phyloP scores from a whole-genome alignment of 2,797 vertebrate genomes.

The Leptodactylus fallax region DNA sequence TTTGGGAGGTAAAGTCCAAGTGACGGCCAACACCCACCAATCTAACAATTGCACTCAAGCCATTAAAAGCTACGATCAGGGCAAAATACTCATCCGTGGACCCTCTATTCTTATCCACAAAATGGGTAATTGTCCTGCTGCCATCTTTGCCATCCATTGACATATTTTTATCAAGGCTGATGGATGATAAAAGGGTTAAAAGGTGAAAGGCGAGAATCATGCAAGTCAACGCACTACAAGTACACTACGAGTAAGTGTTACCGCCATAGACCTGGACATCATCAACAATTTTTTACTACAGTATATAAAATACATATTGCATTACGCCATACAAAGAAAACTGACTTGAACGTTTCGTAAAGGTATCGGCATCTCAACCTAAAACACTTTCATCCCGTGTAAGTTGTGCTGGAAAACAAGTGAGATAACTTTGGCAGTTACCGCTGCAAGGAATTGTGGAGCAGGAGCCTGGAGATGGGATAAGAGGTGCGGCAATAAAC shows the following conservation, averaged over 20 bases:
- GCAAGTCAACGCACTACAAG: too few species aligned
- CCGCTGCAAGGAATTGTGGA: constrained; percentile 26
- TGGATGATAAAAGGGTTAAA: not conserved
- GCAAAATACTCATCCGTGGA: too few species aligned
- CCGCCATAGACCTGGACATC: not conserved
- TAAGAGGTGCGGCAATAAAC: constrained; percentile 47
- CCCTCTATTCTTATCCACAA: too few species aligned
- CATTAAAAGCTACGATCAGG: too few species aligned
- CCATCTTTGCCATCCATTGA: not conserved
- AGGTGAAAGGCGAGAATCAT: too few species aligned
- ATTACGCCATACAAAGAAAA: not conserved
- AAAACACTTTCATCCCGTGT: constrained; percentile 15
- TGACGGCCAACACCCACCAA: too few species aligned
- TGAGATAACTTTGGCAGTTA: constrained; percentile 52
- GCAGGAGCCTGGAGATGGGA: constrained; percentile 34
- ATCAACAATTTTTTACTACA: too few species aligned
- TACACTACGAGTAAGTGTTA: too few species aligned
- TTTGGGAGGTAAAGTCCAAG: too few species aligned
- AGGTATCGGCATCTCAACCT: constrained; percentile 28
- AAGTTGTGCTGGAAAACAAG: constrained; percentile 54
- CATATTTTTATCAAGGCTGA: not conserved
- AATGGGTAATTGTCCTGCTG: not conserved
- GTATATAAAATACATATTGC: not conserved
- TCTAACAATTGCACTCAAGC: too few species aligned
- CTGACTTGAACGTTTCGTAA: not conserved